A percentile compares a stretch with the other conserved stretches of the same genome.
Conservation (phyloP, 2,797 vertebrate genomes). For the Sternotherus odoratus region DNA sequence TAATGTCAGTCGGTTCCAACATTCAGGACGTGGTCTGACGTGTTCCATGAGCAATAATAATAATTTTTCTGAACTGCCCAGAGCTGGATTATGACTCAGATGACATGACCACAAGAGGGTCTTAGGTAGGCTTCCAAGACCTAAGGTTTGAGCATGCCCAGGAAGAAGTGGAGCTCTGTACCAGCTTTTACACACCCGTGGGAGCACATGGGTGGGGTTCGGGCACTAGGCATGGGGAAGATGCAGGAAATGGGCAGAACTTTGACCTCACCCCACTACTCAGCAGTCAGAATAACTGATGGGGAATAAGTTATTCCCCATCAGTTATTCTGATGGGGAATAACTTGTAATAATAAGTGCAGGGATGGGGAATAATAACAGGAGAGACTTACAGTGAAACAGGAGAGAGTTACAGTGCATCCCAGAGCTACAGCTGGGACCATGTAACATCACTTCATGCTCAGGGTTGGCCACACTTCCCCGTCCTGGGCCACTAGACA, state of each 20-base stretch:
- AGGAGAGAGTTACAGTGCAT: neutral
- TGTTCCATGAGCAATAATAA: neutral
- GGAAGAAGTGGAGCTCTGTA: neutral
- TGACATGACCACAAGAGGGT: neutral
- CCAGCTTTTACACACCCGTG: fast-evolving
- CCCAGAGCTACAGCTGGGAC: neutral
- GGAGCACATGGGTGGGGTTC: neutral
- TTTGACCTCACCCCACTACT: neutral
- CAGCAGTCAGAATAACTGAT: neutral
- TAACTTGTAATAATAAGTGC: no score
- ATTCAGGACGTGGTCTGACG: neutral
- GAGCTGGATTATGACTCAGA: neutral
- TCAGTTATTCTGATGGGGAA: no score
- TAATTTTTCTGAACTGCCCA: neutral
- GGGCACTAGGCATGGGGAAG: neutral
- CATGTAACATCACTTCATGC: neutral
- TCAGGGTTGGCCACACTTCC: neutral
- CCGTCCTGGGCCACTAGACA: no score
- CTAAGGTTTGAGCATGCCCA: neutral
- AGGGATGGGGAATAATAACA: neutral
- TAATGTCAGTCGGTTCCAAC: neutral
- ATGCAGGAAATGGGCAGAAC: neutral
- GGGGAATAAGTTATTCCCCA: no score
- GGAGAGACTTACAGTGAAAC: no score
- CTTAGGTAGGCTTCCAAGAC: neutral